Evolutionary conservation across 2,797 vertebrate species (phyloP).

Genomic region (Cichlasoma orientale): DNA sequence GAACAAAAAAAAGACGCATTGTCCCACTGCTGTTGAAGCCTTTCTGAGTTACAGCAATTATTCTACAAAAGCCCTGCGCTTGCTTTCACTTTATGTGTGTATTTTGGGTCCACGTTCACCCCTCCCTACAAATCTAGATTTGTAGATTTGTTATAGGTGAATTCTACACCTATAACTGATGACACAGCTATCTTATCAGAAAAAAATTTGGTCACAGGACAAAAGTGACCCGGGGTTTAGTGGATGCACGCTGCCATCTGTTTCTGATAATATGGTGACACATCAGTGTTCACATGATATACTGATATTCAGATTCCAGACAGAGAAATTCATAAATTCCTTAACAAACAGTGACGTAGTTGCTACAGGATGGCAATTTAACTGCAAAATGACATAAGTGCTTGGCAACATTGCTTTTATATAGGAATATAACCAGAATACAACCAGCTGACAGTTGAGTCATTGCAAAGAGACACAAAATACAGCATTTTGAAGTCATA

Average conservation of each 20-base stretch:
- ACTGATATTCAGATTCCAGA: too few species aligned
- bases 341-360: background rate
- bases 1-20: too few species aligned
- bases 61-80: too few species aligned
- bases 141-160: background rate
- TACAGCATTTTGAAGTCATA: background rate
- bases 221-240: background rate
- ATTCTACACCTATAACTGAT: background rate
- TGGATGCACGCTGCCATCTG: too few species aligned
- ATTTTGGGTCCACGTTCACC: too few species aligned
- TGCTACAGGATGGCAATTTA: background rate
- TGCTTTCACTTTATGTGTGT: too few species aligned
- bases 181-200: background rate
- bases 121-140: too few species aligned
- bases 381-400: background rate
- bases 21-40: too few species aligned
- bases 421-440: background rate
- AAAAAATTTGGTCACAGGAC: background rate
- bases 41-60: too few species aligned
- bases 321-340: background rate
- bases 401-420: background rate
- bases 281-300: too few species aligned
- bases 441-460: background rate
- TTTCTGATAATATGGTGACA: too few species aligned
- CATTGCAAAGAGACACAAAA: background rate